Evolutionary conservation across 2,797 vertebrate genomes (phyloP).

Genomic region (Acipenser ruthenus): DNA sequence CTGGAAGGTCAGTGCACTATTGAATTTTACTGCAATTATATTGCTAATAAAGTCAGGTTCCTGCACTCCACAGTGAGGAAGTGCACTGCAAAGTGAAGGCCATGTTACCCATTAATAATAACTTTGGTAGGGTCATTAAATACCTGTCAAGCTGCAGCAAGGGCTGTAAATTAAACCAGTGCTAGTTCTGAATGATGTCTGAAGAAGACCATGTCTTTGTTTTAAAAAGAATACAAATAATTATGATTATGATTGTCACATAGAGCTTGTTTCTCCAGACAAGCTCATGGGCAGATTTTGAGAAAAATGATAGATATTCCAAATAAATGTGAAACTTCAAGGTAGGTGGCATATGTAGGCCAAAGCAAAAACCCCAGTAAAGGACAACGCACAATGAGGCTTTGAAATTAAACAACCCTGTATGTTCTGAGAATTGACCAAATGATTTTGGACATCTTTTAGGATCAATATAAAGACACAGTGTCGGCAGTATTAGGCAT

Average conservation of each 20-base stretch:
- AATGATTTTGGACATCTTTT: no score
- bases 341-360: no score
- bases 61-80: conserved; percentile 52
- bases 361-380: no score
- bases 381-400: no score
- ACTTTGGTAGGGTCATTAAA: conserved; percentile 30
- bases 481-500: no score
- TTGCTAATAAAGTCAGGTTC: conserved; percentile 46
- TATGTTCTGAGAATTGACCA: no score
- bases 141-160: conserved; percentile 24
- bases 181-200: conserved; percentile 7
- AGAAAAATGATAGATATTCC: conserved; percentile 19
- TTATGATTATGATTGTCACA: background rate
- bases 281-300: background rate
- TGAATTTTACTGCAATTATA: conserved; percentile 31
- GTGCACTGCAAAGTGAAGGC: conserved; percentile 44
- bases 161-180: conserved; percentile 5
- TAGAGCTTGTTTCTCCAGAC: background rate
- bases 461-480: no score
- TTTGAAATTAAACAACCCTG: no score
- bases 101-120: conserved; percentile 21
- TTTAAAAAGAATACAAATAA: conserved; percentile 4
- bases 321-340: no score
- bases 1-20: conserved; percentile 28
- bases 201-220: background rate